A percentile compares a stretch with the other conserved stretches of the same genome.
phyloP scores from a whole-genome alignment of 2,888 invertebrate species.

The Cosmorhoe ocellata region DNA sequence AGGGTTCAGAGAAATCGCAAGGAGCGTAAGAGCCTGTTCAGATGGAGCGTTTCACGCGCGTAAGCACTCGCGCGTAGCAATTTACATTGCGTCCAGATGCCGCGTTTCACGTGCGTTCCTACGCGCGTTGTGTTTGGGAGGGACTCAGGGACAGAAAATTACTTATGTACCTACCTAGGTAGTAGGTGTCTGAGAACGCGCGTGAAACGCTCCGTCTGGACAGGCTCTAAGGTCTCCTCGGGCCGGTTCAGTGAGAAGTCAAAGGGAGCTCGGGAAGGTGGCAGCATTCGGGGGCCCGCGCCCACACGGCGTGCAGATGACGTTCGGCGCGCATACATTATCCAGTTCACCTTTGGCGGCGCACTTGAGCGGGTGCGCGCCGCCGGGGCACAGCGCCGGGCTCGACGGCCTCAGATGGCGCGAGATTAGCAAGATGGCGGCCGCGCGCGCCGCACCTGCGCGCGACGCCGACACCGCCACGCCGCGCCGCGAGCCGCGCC shows the following conservation, averaged over 20 bases:
- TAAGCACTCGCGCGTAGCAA: too few relatives aligned
- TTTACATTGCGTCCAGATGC: too few relatives aligned
- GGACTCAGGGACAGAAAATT: too few relatives aligned
- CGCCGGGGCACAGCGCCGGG: constrained; percentile 69
- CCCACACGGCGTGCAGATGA: constrained; percentile 73
- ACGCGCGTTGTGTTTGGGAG: too few relatives aligned
- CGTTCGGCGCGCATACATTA: constrained; percentile 79
- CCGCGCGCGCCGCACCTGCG: constrained; percentile 96
- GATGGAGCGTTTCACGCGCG: too few relatives aligned
- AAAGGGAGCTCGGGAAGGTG: not conserved
- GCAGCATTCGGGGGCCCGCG: constrained; percentile 41
- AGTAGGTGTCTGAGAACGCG: too few relatives aligned
- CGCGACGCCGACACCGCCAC: constrained; percentile 90
- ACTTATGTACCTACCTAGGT: too few relatives aligned
- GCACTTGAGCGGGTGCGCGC: constrained; percentile 81
- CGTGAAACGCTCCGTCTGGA: too few relatives aligned
- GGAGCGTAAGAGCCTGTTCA: too few relatives aligned
- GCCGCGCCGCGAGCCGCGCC: constrained; percentile 82
- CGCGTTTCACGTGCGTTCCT: too few relatives aligned
- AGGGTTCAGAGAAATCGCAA: too few relatives aligned
- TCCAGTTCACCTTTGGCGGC: constrained; percentile 83
- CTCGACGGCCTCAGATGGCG: constrained; percentile 86
- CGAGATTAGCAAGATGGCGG: constrained; percentile 97
- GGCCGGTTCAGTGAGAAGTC: not conserved
- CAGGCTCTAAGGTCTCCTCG: too few relatives aligned